Conservation (phyloP, 2,888 invertebrate species). For the Rhabditoides inermis region DNA sequence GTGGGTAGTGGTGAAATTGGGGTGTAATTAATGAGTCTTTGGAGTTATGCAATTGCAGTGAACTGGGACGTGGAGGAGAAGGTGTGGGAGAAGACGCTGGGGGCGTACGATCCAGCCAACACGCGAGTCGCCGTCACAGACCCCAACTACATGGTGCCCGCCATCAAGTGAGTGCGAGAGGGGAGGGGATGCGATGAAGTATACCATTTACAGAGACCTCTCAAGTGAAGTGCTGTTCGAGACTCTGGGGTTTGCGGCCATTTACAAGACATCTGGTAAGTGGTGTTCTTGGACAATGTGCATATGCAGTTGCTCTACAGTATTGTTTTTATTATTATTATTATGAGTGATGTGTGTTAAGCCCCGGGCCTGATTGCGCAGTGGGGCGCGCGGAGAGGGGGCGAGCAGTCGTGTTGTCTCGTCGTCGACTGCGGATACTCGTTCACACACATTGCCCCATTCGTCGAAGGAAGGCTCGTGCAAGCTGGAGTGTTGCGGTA, state of each 20-base stretch:
- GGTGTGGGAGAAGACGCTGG: slow-evolving; percentile 79
- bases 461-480: slow-evolving; percentile 63
- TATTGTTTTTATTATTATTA: too few species aligned
- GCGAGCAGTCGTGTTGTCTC: slow-evolving; percentile 63
- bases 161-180: too few species aligned
- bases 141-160: slow-evolving; percentile 82
- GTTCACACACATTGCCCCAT: slow-evolving; percentile 86
- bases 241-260: slow-evolving; percentile 80
- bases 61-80: slow-evolving; percentile 90
- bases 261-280: slow-evolving; percentile 54
- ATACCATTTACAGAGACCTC: too few species aligned
- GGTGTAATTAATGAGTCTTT: neutral
- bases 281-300: slow-evolving; percentile 1
- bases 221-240: slow-evolving; percentile 94
- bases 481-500: slow-evolving; percentile 34
- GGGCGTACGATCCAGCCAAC: slow-evolving; percentile 58
- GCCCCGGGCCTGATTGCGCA: slow-evolving; percentile 6
- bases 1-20: slow-evolving; percentile 53
- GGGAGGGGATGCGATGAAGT: too few species aligned
- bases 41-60: slow-evolving; percentile 54
- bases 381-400: too few species aligned
- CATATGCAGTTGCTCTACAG: too few species aligned
- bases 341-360: too few species aligned
- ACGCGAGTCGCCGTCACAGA: slow-evolving; percentile 80
- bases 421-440: slow-evolving; percentile 91